Evolutionary conservation across 1,140 invertebrate genomes (phyloP), one percentile per base, ranked within the genome.

Genomic region (Campoletis sonorensis): DNA sequence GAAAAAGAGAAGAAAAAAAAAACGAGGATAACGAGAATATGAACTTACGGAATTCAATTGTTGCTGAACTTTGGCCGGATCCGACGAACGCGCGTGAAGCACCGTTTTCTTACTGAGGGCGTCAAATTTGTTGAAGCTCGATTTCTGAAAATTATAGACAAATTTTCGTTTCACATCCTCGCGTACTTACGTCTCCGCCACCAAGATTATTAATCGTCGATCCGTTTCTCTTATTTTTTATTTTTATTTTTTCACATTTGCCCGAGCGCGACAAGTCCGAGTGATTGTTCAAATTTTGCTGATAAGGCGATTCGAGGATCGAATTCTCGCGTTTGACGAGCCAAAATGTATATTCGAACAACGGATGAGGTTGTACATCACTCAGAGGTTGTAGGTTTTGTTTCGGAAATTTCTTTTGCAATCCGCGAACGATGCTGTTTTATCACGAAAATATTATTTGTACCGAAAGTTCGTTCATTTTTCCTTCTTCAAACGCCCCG

Each of bases 111-210:
- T 96, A 85, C 93, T 94, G 49, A 95, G 89, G 76, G 95, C 94
- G 86, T 96, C 95, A 89, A 96, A 96, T 92, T 96, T 96, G 84
- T 93, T 95, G 88, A 96, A 96, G 91, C 95, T 96, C 83, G 94
- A 95, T 93, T 95, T 96, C 95, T 96, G 92, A 40, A 93, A 93
- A 23, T 37, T 8, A 33, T 16, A 33, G 49, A 70, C 70, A 51
- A 61, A 40, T 49, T n/a, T 67, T n/a, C 49, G 37, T 64, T 30
- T 64, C 37, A 64, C 1, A 40, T 80, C 3, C 33, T 33, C 21
- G 33, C 21, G 33, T 78, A 54, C 72, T 75, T 45, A 54, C 72
- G 11, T 75, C 15, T 10, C 45, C 1, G 23, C 13, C 8, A 54
- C 21, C 4, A 54, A 11, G 51, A 54, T 54, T 54, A 1, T 21